Conservation (phyloP, 1,140 invertebrate species). For the Bathynomus jamesi region DNA sequence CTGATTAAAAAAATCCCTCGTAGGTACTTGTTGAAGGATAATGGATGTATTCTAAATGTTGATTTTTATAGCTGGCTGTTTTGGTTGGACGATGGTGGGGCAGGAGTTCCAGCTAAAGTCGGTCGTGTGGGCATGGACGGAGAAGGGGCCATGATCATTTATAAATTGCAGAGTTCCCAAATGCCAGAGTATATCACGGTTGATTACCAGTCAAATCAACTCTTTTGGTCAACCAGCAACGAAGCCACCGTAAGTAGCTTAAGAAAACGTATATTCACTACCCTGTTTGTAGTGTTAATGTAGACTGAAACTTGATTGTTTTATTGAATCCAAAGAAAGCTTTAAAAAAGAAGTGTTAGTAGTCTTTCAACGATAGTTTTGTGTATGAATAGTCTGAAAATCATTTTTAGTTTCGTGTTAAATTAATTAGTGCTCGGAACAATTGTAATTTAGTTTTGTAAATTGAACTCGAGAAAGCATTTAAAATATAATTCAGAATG, state of each 20-base stretch:
- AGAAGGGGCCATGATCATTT: conserved; percentile 42
- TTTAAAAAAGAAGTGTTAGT: no score
- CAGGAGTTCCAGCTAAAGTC: conserved; percentile 81
- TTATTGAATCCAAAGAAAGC: no score
- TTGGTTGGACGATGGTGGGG: conserved; percentile 92
- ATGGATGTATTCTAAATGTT: conserved; percentile 10
- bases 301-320: background rate
- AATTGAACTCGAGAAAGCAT: no score
- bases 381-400: no score
- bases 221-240: conserved; percentile 78
- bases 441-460: no score
- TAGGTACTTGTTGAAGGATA: no score
- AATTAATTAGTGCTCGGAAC: no score
- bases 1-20: no score
- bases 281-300: background rate
- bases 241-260: conserved; percentile 54
- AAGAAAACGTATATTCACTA: background rate
- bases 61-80: conserved; percentile 62
- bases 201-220: conserved; percentile 68
- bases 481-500: no score
- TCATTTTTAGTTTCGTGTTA: no score
- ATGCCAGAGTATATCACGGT: conserved; percentile 75
- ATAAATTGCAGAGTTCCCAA: conserved; percentile 42
- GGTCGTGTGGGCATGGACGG: conserved; percentile 93
- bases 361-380: no score